Evolutionary conservation across 2,888 invertebrate species (phyloP).

Genomic region (Acrocyrtus sp.): DNA sequence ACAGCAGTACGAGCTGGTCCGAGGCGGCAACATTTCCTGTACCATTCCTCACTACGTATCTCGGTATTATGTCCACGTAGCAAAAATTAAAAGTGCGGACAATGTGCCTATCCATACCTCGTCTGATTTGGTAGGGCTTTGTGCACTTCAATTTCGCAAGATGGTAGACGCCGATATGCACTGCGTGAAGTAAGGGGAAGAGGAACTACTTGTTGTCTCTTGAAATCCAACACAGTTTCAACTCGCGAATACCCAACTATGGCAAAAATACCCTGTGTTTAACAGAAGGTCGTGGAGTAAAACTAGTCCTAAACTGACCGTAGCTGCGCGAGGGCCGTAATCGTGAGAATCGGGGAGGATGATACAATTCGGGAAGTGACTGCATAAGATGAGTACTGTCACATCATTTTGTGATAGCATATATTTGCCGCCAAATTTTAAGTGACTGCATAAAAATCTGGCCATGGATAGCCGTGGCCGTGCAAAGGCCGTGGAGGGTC

Average conservation of each 20-base stretch:
- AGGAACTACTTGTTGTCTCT: slow-evolving; percentile 15
- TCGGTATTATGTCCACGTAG: slow-evolving; percentile 4
- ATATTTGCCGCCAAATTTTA: too few relatives aligned
- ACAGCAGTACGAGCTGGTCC: not conserved
- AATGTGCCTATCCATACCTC: slow-evolving; percentile 20
- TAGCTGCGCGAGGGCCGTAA: too few relatives aligned
- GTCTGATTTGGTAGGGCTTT: slow-evolving; percentile 32
- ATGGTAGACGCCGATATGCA: slow-evolving; percentile 14
- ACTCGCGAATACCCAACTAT: slow-evolving; percentile 14
- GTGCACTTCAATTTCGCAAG: slow-evolving; percentile 30
- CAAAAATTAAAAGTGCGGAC: slow-evolving; percentile 29
- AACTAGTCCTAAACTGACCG: slow-evolving; percentile 31
- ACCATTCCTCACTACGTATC: not conserved
- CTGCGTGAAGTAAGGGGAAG: slow-evolving; percentile 41
- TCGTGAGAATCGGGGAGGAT: too few relatives aligned
- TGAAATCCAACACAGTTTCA: slow-evolving; percentile 24
- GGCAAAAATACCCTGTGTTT: not conserved
- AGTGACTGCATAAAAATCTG: too few relatives aligned
- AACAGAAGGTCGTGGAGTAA: slow-evolving; percentile 11
- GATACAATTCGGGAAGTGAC: too few relatives aligned
- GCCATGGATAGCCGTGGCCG: too few relatives aligned
- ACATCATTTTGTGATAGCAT: too few relatives aligned
- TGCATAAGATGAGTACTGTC: too few relatives aligned
- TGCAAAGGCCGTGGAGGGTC: too few relatives aligned
- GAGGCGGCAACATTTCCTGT: slow-evolving; percentile 21